Evolutionary conservation across 2,797 vertebrate genomes (phyloP).

Genomic region (Chelon auratus): DNA sequence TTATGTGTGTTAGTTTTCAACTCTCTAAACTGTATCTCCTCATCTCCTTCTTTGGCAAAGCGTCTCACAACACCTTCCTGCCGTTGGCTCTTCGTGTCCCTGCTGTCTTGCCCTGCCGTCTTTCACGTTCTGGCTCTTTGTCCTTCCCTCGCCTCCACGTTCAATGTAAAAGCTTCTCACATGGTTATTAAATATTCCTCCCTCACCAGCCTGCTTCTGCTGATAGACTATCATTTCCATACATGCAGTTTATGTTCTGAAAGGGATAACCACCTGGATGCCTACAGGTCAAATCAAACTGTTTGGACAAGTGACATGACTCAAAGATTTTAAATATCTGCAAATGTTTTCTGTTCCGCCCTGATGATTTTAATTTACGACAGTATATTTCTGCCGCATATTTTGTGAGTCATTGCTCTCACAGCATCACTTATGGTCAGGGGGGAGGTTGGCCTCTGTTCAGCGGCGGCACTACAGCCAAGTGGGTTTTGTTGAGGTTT

Average conservation of each 20-base stretch:
- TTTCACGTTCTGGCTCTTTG: constrained; percentile 27
- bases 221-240: background rate
- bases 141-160: constrained; percentile 34
- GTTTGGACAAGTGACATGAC: background rate
- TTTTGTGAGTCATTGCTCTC: background rate
- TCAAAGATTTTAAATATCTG: background rate
- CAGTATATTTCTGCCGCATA: background rate
- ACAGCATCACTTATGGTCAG: constrained; percentile 35
- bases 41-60: constrained; percentile 81
- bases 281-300: background rate
- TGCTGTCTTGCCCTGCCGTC: constrained; percentile 23
- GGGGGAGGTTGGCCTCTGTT: constrained; percentile 25
- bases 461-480: constrained; percentile 43
- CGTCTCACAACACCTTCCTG: constrained; percentile 24
- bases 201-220: constrained; percentile 20
- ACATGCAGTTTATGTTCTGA: background rate
- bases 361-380: constrained; percentile 1
- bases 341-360: background rate
- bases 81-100: constrained; percentile 20
- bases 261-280: background rate
- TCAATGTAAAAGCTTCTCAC: constrained; percentile 22
- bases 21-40: constrained; percentile 64
- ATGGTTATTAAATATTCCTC: constrained; percentile 42
- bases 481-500: constrained; percentile 36
- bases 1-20: constrained; percentile 2